Evolutionary conservation across 2,113 vertebrate genomes (phyloP).

Genomic region (Arvicanthis niloticus): DNA sequence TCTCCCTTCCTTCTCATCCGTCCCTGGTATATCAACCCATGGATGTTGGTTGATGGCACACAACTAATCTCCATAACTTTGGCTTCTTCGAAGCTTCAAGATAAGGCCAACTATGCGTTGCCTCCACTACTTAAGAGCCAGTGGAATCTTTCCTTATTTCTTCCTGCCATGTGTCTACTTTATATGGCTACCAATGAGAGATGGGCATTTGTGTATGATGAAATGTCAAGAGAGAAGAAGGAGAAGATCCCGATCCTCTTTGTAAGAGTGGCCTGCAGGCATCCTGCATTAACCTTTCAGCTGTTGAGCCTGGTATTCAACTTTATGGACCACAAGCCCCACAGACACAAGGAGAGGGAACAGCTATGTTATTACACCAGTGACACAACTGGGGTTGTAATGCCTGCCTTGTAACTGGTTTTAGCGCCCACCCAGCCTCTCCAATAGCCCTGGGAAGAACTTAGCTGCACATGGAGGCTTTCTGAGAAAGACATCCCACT

Average conservation of each 20-base stretch:
- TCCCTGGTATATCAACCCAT: accelerated
- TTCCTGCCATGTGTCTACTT: not conserved
- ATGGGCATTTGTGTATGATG: conserved; percentile 35
- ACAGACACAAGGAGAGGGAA: conserved; percentile 88
- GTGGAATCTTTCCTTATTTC: not conserved
- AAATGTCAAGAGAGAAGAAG: conserved; percentile 16
- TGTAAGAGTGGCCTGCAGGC: conserved; percentile 80
- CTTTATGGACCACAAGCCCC: conserved; percentile 92
- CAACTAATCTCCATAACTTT: not conserved
- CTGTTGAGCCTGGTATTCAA: conserved; percentile 92
- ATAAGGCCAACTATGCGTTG: too few relatives aligned
- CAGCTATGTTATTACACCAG: conserved; percentile 85
- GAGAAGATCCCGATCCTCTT: conserved; percentile 78
- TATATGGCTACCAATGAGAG: not conserved
- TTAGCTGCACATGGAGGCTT: conserved; percentile 74
- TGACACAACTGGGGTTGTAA: conserved; percentile 86
- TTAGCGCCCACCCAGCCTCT: conserved; percentile 70
- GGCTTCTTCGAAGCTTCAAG: not conserved
- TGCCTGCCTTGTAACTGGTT: conserved; percentile 69
- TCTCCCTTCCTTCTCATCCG: not conserved
- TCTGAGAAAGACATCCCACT: conserved; percentile 71
- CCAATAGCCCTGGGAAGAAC: conserved; percentile 78
- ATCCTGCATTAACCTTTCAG: conserved; percentile 84
- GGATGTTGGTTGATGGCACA: accelerated
- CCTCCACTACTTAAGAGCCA: not conserved